phyloP scores from a whole-genome alignment of 2,888 invertebrate genomes.

The Pristionchus maxplancki region DNA sequence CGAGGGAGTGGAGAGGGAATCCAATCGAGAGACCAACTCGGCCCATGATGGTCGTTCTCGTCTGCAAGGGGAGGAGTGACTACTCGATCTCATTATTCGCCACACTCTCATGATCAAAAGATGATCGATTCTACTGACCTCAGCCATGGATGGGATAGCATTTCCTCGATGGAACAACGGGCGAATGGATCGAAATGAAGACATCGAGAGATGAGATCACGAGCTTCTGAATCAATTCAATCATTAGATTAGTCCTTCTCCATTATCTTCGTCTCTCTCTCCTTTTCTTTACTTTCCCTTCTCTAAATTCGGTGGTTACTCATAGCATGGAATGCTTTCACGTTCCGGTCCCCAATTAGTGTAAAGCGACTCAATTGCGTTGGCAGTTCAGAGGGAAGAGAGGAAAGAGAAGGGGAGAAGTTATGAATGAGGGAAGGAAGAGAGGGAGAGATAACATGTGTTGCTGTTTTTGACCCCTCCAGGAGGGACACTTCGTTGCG shows the following conservation, averaged over 20 bases:
- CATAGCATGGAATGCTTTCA: background rate
- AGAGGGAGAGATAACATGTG: background rate
- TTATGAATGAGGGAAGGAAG: background rate
- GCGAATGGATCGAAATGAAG: conserved; percentile 71
- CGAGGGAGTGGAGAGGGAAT: background rate
- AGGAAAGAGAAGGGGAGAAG: background rate
- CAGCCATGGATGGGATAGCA: conserved; percentile 71
- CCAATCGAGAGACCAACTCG: background rate
- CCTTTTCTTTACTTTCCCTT: background rate
- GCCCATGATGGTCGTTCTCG: conserved; percentile 35
- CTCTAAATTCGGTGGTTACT: background rate
- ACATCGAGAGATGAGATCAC: conserved; percentile 70
- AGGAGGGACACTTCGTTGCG: background rate
- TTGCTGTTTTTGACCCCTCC: conserved; percentile 22
- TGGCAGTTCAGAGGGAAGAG: conserved; percentile 20
- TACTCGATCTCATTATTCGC: background rate
- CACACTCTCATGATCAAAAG: no score
- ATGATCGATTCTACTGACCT: background rate
- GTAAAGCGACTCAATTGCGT: conserved; percentile 20
- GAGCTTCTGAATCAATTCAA: conserved; percentile 59
- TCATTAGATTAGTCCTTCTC: background rate
- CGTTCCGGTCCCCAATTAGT: conserved; percentile 31
- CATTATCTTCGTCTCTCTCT: background rate
- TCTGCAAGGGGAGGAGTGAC: background rate
- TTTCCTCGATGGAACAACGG: conserved; percentile 66